Percentiles rank a stretch among this genome's conserved stretches.
phyloP scores from a whole-genome alignment of 1,140 invertebrate genomes.

The Druon quercuslanigerum region DNA sequence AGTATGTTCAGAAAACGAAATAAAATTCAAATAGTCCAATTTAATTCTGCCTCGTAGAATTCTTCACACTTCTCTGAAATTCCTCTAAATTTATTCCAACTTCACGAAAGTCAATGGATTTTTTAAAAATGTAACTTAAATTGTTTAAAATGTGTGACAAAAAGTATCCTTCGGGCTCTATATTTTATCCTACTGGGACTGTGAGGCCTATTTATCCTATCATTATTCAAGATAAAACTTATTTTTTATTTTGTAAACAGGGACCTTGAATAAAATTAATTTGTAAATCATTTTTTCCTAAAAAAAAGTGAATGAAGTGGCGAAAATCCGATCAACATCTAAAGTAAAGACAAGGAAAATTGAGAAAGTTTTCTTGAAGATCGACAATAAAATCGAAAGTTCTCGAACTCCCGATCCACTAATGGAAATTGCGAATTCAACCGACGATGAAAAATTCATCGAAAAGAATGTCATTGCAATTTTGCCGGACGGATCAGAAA shows the following conservation, averaged over 20 bases:
- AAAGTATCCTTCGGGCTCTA: too few species aligned
- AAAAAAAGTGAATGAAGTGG: not conserved
- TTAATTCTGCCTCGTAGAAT: too few species aligned
- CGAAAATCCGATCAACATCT: not conserved
- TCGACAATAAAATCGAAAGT: constrained; percentile 27
- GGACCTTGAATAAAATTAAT: not conserved
- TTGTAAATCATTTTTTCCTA: not conserved
- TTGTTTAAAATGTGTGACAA: too few species aligned
- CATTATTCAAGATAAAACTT: not conserved
- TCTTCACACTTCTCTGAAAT: too few species aligned
- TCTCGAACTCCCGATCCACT: constrained; percentile 17
- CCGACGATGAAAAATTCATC: not conserved
- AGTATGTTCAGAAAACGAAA: too few species aligned
- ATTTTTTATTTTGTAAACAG: not conserved
- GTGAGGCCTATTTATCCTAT: too few species aligned
- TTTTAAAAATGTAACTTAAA: too few species aligned
- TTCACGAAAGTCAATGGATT: too few species aligned
- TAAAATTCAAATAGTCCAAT: too few species aligned
- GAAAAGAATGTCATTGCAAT: constrained; percentile 62
- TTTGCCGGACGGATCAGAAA: constrained; percentile 54
- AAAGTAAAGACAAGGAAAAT: constrained; percentile 39
- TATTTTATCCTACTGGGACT: too few species aligned
- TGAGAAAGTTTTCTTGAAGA: constrained; percentile 35
- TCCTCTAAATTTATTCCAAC: too few species aligned
- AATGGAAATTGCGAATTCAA: not conserved